phyloP scores from a whole-genome alignment of 2,888 invertebrate species.

The Cyrtodaria siliqua region DNA sequence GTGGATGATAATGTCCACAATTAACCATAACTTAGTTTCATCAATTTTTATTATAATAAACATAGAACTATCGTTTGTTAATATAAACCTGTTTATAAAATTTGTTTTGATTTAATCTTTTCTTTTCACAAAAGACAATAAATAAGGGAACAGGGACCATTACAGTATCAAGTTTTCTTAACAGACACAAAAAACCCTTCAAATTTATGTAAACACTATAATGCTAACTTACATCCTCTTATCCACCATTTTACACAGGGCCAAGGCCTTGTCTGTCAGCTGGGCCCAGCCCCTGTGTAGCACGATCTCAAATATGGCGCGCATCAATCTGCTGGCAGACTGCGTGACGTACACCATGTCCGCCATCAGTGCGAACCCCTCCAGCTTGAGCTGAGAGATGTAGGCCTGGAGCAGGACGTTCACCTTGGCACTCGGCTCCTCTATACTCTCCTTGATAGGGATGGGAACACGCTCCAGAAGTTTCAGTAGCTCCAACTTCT shows the following conservation, averaged over 20 bases:
- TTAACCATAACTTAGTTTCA: no score
- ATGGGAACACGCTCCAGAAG: slow-evolving; percentile 98
- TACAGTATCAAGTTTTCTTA: no score
- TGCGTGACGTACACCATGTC: slow-evolving; percentile 99
- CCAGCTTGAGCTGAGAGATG: slow-evolving; percentile 98
- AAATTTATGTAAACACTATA: no score
- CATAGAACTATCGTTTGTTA: no score
- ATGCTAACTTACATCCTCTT: slow-evolving; percentile 91
- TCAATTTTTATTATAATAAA: no score
- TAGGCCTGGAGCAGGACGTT: slow-evolving; percentile 98
- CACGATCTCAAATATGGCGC: slow-evolving; percentile 99
- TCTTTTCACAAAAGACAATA: no score
- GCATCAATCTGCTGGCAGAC: slow-evolving; percentile 96
- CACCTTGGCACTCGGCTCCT: slow-evolving; percentile 98
- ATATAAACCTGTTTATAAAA: no score
- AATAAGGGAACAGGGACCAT: no score
- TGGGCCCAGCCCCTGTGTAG: slow-evolving; percentile 98
- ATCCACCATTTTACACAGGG: slow-evolving; percentile 99
- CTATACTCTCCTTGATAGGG: slow-evolving; percentile 99
- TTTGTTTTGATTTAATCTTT: no score
- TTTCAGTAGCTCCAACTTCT: slow-evolving; percentile 98
- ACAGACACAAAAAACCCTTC: no score
- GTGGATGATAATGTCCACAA: no score
- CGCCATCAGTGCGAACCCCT: slow-evolving; percentile 99
- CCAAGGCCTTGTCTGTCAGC: slow-evolving; percentile 97